Evolutionary conservation across 2,113 vertebrate species (phyloP).

Genomic region (Corvus moneduloides): DNA sequence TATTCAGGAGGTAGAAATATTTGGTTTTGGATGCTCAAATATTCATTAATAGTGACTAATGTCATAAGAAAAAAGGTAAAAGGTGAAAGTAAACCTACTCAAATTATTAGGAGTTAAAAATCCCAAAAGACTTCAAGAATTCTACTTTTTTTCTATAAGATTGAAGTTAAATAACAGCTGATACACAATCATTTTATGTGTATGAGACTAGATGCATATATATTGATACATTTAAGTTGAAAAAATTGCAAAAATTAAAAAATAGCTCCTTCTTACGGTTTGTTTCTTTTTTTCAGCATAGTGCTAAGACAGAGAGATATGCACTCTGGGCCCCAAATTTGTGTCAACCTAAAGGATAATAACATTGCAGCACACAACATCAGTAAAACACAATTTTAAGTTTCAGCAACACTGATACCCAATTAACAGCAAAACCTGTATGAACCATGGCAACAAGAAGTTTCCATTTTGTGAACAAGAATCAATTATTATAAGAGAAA

Average conservation of each 20-base stretch:
- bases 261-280: background rate
- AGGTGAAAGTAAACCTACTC: accelerated
- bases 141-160: background rate
- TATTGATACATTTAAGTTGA: background rate
- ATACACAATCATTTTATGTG: background rate
- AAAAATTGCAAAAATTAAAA: background rate
- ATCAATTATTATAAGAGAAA: slow-evolving; percentile 12
- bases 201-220: too few species aligned
- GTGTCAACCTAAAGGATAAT: background rate
- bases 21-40: background rate
- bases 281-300: background rate
- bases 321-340: background rate
- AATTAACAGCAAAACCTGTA: background rate
- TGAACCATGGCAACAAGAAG: background rate
- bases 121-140: background rate
- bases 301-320: background rate
- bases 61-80: background rate
- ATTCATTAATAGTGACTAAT: background rate
- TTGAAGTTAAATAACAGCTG: background rate
- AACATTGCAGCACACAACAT: background rate
- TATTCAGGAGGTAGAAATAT: background rate
- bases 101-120: background rate
- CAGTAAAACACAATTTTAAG: background rate
- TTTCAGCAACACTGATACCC: background rate
- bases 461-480: slow-evolving; percentile 6